These are phyloP conservation scores for Drosophila insularis DNA, from an alignment of 1,140 invertebrate genomes.

Conservation along the genomic window DNA sequence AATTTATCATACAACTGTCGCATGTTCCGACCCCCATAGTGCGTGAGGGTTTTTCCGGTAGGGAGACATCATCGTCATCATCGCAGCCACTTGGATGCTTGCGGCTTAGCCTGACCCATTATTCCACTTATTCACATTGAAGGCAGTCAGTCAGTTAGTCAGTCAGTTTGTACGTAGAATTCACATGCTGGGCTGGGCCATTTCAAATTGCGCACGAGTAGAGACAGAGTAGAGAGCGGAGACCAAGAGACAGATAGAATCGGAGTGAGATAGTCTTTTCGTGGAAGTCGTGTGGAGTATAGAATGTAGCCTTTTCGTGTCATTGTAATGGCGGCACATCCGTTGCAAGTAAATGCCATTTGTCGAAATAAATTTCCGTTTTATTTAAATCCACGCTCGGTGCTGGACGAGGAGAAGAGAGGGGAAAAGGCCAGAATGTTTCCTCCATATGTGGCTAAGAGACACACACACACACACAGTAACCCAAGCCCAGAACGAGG, in stretches of 20 bases:
- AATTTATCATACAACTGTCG: constrained; percentile 77
- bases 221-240: constrained; percentile 12
- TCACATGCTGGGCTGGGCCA: constrained; percentile 33
- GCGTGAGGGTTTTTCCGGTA: constrained; percentile 54
- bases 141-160: constrained; percentile 60
- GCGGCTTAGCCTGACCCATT: constrained; percentile 79
- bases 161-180: constrained; percentile 22
- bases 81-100: constrained; percentile 68
- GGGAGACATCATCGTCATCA: constrained; percentile 41
- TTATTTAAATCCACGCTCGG: constrained; percentile 78
- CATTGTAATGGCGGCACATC: constrained; percentile 79
- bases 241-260: not conserved
- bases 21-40: constrained; percentile 16
- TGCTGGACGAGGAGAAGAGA: not conserved
- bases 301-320: constrained; percentile 69
- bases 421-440: constrained; percentile 19
- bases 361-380: constrained; percentile 81
- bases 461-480: constrained; percentile 36
- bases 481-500: constrained; percentile 57
- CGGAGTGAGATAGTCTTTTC: constrained; percentile 22
- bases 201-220: constrained; percentile 56
- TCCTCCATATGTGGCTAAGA: constrained; percentile 30
- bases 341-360: constrained; percentile 81
- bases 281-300: constrained; percentile 27
- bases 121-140: constrained; percentile 79